Base-by-base conservation (phyloP, 1,140 invertebrate species). In the Zaprionus inermis region DNA sequence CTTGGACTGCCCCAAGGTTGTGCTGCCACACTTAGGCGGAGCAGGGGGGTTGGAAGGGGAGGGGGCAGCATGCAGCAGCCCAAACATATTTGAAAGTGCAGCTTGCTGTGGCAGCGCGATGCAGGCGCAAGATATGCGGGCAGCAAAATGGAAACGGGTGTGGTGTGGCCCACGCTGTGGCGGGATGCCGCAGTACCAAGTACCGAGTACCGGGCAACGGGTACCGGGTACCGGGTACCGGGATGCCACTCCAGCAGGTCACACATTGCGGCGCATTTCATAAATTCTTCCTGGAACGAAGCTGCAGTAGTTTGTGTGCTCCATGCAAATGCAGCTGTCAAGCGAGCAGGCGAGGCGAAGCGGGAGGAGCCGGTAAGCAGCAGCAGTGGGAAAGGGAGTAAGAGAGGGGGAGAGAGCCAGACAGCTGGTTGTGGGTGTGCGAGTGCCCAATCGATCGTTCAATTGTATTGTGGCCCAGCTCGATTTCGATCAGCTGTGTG, bases 1-100 rank as follows among this genome's bases (percentile, higher is more conserved):
- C 56, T 55, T 63, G 69, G 54, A 73, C 72, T 78, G 85, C 85
- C 78, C 80, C 85, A 89, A 89, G 84, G 84, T 84, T 89, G 80
- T 76, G 67, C 49, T 36, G 54, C 75, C 52, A 77, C 56, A 82
- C 78, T 77, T 70, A 70, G 78, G 78, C 68, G 67, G 67, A 64
- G 56, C 59, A 63, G 58, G 60, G 41, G 16, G 59, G 59, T 55
- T 55, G 58, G 59, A 52, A 20, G 34, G 41, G 36, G 7, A 16
- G 16, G 20, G 38, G 30, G 7, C 38, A 16, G 38, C 38, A 24
- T 22, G 58, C 57, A 44, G 52, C 28, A 36, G 41, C 18, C 64
- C 38, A 68, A 68, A 54, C 46, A 66, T 66, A 73, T 74, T 74
- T 68, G 64, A 72, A 72, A 72, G 70, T 54, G 56, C 61, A 51